Percentiles rank a stretch among this genome's conserved stretches.
phyloP scores from a whole-genome alignment of 1,140 invertebrate species.

The Drosophila cardini region DNA sequence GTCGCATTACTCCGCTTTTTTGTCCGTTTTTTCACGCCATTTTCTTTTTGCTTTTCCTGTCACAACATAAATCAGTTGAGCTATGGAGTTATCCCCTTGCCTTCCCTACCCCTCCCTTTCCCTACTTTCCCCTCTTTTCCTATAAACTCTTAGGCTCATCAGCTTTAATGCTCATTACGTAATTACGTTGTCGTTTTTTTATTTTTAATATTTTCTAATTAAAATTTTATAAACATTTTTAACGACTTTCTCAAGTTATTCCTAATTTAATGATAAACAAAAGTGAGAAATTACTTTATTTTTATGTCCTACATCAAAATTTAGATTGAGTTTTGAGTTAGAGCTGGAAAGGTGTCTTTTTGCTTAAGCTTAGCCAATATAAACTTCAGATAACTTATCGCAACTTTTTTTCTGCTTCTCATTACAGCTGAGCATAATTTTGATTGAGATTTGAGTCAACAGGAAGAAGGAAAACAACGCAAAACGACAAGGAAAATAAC shows the following conservation, averaged over 20 bases:
- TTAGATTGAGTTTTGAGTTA: constrained; percentile 32
- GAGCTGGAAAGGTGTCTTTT: constrained; percentile 4
- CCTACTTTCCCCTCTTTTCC: background rate
- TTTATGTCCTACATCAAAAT: constrained; percentile 9
- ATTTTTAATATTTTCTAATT: constrained; percentile 74
- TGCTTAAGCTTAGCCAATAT: constrained; percentile 32
- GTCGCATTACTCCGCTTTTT: constrained; percentile 55
- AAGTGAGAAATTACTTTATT: background rate
- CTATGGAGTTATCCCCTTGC: background rate
- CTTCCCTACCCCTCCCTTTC: background rate
- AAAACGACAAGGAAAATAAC: constrained; percentile 34
- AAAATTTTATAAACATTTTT: constrained; percentile 65
- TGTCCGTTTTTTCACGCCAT: constrained; percentile 53
- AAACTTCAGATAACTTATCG: constrained; percentile 68
- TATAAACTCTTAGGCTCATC: constrained; percentile 17
- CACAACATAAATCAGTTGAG: constrained; percentile 46
- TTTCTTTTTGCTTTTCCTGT: constrained; percentile 30
- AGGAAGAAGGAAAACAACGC: constrained; percentile 25
- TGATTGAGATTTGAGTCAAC: constrained; percentile 10
- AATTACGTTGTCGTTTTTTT: constrained; percentile 72
- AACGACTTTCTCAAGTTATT: constrained; percentile 8
- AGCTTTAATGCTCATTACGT: constrained; percentile 67
- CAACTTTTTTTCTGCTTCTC: constrained; percentile 54
- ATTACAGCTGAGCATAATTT: constrained; percentile 57
- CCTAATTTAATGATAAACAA: constrained; percentile 4